Evolutionary conservation across 2,797 vertebrate species (phyloP).

Genomic region (Lepilemur septentrionalis): DNA sequence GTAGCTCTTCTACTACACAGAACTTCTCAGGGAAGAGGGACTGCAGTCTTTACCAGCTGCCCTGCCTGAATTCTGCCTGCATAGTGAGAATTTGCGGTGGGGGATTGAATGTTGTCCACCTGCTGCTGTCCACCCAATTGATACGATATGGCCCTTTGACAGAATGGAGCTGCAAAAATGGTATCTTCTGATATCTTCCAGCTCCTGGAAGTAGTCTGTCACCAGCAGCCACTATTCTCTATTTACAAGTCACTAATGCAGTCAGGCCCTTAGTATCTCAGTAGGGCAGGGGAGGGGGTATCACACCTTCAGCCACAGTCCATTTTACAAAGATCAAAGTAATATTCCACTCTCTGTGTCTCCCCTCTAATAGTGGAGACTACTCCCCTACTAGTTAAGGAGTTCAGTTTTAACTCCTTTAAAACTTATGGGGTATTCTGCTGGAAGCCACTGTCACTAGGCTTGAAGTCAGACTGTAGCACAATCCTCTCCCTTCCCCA

Average conservation of each 20-base stretch:
- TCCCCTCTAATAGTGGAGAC: not conserved
- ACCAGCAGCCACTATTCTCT: rapidly evolving
- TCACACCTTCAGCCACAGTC: not conserved
- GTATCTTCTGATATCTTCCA: not conserved
- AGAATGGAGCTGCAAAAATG: not conserved
- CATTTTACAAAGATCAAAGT: not conserved
- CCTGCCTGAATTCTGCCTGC: not conserved
- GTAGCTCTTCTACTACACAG: not conserved
- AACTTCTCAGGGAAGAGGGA: not conserved
- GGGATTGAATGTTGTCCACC: not conserved
- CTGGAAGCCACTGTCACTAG: not conserved
- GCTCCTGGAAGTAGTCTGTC: not conserved
- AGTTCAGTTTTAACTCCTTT: not conserved
- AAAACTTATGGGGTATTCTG: not conserved
- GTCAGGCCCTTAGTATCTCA: not conserved
- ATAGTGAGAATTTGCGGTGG: not conserved
- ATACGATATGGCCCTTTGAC: not conserved
- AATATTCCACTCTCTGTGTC: not conserved
- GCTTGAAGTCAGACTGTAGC: not conserved
- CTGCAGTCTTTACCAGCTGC: not conserved
- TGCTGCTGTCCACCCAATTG: not conserved
- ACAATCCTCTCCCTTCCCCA: not conserved
- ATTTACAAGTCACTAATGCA: not conserved
- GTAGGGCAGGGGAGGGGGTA: too few species aligned
- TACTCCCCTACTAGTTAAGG: too few species aligned